These are phyloP conservation scores for Goniozus legneri DNA, from an alignment of 1,140 invertebrate genomes.

Conservation along the genomic window DNA sequence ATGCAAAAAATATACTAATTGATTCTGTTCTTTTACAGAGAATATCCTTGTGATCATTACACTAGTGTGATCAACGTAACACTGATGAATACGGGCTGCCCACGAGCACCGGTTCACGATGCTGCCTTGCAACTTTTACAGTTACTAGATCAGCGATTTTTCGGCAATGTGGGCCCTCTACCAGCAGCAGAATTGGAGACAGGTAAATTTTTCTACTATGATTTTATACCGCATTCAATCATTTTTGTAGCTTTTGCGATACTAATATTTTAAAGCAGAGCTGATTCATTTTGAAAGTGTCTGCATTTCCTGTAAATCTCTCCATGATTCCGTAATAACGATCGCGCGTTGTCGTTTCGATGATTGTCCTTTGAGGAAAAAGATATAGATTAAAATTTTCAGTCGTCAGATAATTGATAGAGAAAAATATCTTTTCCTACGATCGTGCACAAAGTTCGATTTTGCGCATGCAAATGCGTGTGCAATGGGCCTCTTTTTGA, in stretches of 20 bases:
- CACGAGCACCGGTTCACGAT: slow-evolving; percentile 85
- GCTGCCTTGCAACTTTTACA: slow-evolving; percentile 92
- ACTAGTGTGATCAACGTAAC: slow-evolving; percentile 97
- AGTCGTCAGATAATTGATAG: no score
- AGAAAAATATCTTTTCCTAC: not conserved
- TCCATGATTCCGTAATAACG: slow-evolving; percentile 48
- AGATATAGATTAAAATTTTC: no score
- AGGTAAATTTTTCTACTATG: slow-evolving; percentile 51
- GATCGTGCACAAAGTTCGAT: no score
- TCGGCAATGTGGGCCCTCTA: slow-evolving; percentile 74
- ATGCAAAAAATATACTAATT: no score
- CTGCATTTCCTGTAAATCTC: slow-evolving; percentile 51
- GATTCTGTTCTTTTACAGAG: slow-evolving; percentile 59
- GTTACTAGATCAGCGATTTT: slow-evolving; percentile 91
- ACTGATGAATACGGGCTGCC: slow-evolving; percentile 92
- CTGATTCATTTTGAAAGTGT: slow-evolving; percentile 25
- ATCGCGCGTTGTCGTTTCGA: slow-evolving; percentile 42
- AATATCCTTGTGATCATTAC: slow-evolving; percentile 98
- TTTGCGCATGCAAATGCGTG: no score
- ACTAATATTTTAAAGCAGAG: not conserved
- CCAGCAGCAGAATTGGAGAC: slow-evolving; percentile 65
- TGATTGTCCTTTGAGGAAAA: slow-evolving; percentile 31
- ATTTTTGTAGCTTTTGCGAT: no score
- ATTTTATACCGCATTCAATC: not conserved
- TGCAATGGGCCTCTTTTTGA: no score